Base-by-base conservation (phyloP, 2,888 invertebrate species). In the Phymatocera aterrima region DNA sequence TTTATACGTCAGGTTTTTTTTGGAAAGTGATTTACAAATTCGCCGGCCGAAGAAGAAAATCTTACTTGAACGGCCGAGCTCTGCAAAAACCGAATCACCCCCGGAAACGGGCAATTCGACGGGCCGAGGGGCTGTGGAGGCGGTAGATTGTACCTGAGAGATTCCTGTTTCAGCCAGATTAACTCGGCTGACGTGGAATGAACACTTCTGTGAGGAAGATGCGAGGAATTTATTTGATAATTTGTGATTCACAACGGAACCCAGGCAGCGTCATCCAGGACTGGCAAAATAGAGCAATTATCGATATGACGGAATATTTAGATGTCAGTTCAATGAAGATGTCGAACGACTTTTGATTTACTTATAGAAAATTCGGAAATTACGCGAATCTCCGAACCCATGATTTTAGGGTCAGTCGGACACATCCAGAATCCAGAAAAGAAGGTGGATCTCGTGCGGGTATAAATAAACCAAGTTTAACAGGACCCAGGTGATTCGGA, bases 401-500 rank as follows among this genome's bases (percentile, higher is more conserved):
- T 18, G 34, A 61, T 34, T 34, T n/a, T 15, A 34, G 34, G n/a
- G 5, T 18, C 10, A 34, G 34, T 28, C 28, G 64, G 28, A 37
- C 37, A 64, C 15, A 6, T 10, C 15, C 21, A 43, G 3, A 65
- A 40, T 40, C 6, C 10, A 24, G 43, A 65, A 43, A n/a, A n/a
- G n/a, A n/a, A n/a, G n/a, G n/a, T 31, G 61, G 34, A 28, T 15
- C 1, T 24, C 43, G 2, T 3, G 18, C 40, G 40, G 18, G 24
- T 40, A 40, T 24, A 24, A 43, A 43, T 65, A 65, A 43, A 24
- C 28, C 15, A 65, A 65, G 65, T 65, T 65, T 24, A 65, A 28
- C 21, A 24, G 65, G 65, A 34, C 43, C 43, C 43, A 43, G 65
- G 65, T 65, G 65, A 65, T 43, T 65, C 65, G 64, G 18, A 43